These are phyloP conservation scores for Diplodus puntazzo DNA, from an alignment of 2,797 vertebrate species.

Conservation along the genomic window DNA sequence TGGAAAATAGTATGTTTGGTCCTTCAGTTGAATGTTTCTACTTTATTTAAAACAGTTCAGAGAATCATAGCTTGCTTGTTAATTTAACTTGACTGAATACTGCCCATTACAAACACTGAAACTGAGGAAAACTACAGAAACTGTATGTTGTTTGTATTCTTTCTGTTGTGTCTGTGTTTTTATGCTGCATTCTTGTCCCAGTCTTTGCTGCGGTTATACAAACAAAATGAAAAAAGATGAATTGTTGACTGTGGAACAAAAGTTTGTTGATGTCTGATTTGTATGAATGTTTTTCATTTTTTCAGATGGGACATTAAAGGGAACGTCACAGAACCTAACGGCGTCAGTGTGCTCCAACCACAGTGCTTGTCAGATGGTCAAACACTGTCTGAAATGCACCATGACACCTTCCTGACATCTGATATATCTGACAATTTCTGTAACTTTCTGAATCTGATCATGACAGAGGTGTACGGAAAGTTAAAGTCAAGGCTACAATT, in stretches of 20 bases:
- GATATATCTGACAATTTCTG: too few relatives aligned
- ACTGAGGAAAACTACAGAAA: neutral
- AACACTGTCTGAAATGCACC: too few relatives aligned
- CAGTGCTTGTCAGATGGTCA: neutral
- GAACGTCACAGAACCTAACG: neutral
- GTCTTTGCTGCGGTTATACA: neutral
- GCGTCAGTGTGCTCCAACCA: neutral
- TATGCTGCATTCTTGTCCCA: neutral
- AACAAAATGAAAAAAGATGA: neutral
- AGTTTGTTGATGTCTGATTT: neutral
- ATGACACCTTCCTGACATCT: too few relatives aligned
- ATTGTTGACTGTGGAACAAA: neutral
- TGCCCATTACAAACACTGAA: neutral
- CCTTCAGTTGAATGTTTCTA: neutral
- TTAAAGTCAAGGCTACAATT: neutral
- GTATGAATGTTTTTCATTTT: constrained; percentile 1
- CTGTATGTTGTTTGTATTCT: neutral
- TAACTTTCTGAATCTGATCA: too few relatives aligned
- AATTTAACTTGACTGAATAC: neutral
- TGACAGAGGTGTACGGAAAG: neutral
- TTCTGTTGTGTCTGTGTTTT: neutral
- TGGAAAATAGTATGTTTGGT: neutral
- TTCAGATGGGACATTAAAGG: neutral
- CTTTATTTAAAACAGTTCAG: neutral
- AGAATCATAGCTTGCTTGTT: neutral